Evolutionary conservation across 35 echinoderm and acorn worm genomes (phyloP), one percentile per base, ranked within the genome.

Genomic region (Ophiothrix spiculata): DNA sequence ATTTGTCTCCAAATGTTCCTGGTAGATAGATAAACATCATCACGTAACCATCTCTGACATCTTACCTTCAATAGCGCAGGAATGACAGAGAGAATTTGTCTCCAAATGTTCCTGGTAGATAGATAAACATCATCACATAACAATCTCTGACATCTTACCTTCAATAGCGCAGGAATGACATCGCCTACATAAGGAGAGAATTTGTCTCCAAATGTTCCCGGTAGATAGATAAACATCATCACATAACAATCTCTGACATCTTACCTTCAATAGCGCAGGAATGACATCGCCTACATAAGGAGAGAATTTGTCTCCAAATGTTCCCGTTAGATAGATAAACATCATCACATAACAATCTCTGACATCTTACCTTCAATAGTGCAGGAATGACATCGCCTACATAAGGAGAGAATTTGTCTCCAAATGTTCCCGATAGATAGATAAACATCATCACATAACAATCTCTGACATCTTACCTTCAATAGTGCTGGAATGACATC

Each of bases 1-100:
- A 90, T 31, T 80, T 87, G 0, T 99, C 96, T 38, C 96, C 96
- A 87, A 99, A 99, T 40, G 96, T 94, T 32, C 88, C 92, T 0
- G 96, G 96, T 60, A 99, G 89, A 84, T 99, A 99, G 86, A 99
- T 99, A 56, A 99, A 99, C 96, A 99, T 94, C 96, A 99, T 99
- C 82, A 99, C 90, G 89, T 99, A 99, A 28, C 96, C 96, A 38
- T 99, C 96, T 46, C 92, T 90, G 82, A 94, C 83, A 74, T 99
- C 88, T 1, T 81, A 97, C 95, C 85, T 90, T 75, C 4, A 97
- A 80, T 29, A 97, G 86, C 16, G 95, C 89, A 64, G 87, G 85
- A 56, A 97, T 97, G 36, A 97, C 31, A 84, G 91, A n/a, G 88
- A 85, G 54, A 97, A 88, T 35, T 81, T 86, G 0, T 97, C 95